phyloP scores from a whole-genome alignment of 2,888 invertebrate species.

The Dendrolimus pini region DNA sequence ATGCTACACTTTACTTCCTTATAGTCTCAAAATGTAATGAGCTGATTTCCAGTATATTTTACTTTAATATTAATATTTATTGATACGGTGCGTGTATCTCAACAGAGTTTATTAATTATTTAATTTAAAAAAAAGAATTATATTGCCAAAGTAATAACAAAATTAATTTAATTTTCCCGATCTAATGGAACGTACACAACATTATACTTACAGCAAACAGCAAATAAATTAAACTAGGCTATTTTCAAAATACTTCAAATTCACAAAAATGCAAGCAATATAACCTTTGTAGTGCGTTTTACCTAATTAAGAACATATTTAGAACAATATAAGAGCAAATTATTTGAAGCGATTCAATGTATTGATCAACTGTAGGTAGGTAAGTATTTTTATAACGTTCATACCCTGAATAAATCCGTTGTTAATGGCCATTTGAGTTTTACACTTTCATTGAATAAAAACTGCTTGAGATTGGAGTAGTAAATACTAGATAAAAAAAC shows the following conservation, averaged over 20 bases:
- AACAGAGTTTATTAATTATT: no score
- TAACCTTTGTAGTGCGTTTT: not conserved
- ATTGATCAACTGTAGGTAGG: not conserved
- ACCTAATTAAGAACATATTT: not conserved
- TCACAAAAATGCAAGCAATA: not conserved
- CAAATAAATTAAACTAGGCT: not conserved
- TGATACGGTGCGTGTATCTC: no score
- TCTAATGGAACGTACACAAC: no score
- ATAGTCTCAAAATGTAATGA: not conserved
- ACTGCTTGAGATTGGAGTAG: not conserved
- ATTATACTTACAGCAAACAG: no score
- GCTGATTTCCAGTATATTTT: no score
- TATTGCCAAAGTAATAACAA: no score
- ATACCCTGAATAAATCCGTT: not conserved
- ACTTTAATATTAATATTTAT: no score
- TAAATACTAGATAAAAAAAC: constrained; percentile 25
- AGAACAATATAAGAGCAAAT: not conserved
- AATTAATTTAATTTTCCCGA: no score
- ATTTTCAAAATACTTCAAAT: not conserved
- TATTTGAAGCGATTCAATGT: not conserved
- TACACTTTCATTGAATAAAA: not conserved
- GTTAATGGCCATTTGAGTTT: not conserved
- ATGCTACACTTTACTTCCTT: not conserved
- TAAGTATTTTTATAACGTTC: not conserved
- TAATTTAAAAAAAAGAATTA: no score